Evolutionary conservation across 2,797 vertebrate genomes (phyloP).

Genomic region (Rachycentron canadum): DNA sequence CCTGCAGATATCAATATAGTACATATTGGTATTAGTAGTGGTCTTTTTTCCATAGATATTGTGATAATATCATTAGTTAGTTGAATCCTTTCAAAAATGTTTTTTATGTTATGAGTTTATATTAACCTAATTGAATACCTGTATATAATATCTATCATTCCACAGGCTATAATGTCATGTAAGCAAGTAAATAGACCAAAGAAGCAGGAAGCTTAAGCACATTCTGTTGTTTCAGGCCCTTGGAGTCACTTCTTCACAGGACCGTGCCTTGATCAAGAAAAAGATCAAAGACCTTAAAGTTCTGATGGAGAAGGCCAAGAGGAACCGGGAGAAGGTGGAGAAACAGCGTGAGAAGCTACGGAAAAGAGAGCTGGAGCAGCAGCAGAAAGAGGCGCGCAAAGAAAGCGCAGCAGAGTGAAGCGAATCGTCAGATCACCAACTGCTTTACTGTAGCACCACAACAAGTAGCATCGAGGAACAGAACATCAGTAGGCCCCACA

Average conservation of each 20-base stretch:
- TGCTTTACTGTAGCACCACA: slow-evolving; percentile 64
- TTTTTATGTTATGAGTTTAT: neutral
- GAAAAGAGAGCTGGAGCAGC: slow-evolving; percentile 89
- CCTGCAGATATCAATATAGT: neutral
- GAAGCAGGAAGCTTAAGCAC: neutral
- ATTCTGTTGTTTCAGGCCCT: slow-evolving; percentile 82
- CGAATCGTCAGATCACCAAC: slow-evolving; percentile 18
- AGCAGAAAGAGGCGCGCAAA: slow-evolving; percentile 86
- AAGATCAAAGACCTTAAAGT: slow-evolving; percentile 95
- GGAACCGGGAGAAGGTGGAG: slow-evolving; percentile 92
- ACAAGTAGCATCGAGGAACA: slow-evolving; percentile 65
- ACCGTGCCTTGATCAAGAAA: slow-evolving; percentile 93
- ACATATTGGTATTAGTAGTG: neutral
- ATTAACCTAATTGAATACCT: neutral
- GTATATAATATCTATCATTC: neutral
- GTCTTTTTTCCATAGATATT: neutral
- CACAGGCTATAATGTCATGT: neutral
- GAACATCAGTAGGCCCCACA: slow-evolving; percentile 55
- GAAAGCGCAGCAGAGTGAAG: slow-evolving; percentile 85
- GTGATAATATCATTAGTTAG: no score
- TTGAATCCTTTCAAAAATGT: neutral
- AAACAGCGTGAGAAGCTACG: slow-evolving; percentile 91
- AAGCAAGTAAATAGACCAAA: neutral
- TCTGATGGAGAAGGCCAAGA: slow-evolving; percentile 92
- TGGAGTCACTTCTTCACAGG: slow-evolving; percentile 91